A percentile compares a stretch with the other conserved stretches of the same genome.
phyloP scores from a whole-genome alignment of 2,888 invertebrate genomes.

The Sarcophaga rosellei region DNA sequence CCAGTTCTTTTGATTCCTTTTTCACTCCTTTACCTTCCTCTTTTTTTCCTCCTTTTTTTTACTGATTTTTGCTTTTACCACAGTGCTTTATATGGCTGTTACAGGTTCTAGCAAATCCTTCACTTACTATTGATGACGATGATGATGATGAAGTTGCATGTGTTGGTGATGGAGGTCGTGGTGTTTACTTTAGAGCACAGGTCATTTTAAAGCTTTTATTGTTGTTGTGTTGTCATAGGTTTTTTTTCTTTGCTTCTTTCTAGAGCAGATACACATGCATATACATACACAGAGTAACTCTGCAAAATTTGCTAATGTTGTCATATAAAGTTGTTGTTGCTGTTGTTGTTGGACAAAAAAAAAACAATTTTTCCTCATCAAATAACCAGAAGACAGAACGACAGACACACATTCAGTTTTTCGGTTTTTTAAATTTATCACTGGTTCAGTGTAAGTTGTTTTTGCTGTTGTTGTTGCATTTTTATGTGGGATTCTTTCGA shows the following conservation, averaged over 20 bases:
- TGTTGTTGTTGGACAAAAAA: constrained; percentile 37
- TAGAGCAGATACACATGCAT: background rate
- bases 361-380: constrained; percentile 66
- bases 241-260: constrained; percentile 3
- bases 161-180: background rate
- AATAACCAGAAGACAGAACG: constrained; percentile 42
- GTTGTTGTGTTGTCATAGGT: background rate
- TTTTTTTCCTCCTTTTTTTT: background rate
- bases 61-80: background rate
- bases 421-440: background rate
- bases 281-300: constrained; percentile 12
- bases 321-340: constrained; percentile 22
- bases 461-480: too few species aligned
- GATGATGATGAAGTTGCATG: too few species aligned
- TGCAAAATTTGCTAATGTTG: constrained; percentile 7
- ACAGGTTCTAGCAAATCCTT: too few species aligned
- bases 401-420: constrained; percentile 32
- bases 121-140: too few species aligned
- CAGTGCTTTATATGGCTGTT: background rate
- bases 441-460: background rate
- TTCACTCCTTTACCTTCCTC: constrained; percentile 5
- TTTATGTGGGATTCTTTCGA: too few species aligned
- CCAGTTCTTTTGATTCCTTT: background rate
- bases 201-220: constrained; percentile 27
- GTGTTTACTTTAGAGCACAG: constrained; percentile 33